These are phyloP conservation scores for Zaprionus camerounensis DNA, from an alignment of 1,140 invertebrate genomes.

Conservation along the genomic window DNA sequence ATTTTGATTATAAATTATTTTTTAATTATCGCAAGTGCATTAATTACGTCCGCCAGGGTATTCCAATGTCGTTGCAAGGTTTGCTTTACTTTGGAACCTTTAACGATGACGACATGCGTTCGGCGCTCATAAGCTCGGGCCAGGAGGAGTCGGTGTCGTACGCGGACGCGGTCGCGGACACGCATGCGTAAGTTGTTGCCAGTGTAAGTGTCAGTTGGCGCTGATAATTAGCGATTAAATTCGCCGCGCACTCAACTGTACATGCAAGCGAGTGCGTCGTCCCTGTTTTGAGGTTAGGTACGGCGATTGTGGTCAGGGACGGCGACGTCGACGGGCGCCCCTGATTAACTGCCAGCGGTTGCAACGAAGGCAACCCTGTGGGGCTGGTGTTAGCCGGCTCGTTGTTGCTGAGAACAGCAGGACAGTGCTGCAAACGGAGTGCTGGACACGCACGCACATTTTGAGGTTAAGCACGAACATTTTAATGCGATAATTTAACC, in stretches of 20 bases:
- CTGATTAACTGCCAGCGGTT: slow-evolving; percentile 77
- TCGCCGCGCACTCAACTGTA: slow-evolving; percentile 60
- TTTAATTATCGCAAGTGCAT: neutral
- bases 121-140: slow-evolving; percentile 59
- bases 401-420: slow-evolving; percentile 28
- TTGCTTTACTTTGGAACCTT: slow-evolving; percentile 20
- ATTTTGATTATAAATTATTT: too few species aligned
- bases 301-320: slow-evolving; percentile 41
- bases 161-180: slow-evolving; percentile 67
- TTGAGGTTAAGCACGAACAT: slow-evolving; percentile 83
- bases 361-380: slow-evolving; percentile 30
- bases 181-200: slow-evolving; percentile 78
- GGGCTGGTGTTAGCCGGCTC: slow-evolving; percentile 5
- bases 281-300: slow-evolving; percentile 45
- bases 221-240: slow-evolving; percentile 80
- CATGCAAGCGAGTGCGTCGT: slow-evolving; percentile 10
- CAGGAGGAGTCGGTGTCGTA: slow-evolving; percentile 31
- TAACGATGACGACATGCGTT: slow-evolving; percentile 67
- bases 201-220: slow-evolving; percentile 76
- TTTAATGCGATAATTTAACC: slow-evolving; percentile 84
- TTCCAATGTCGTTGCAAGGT: neutral
- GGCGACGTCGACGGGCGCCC: slow-evolving; percentile 48
- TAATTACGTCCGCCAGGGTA: neutral
- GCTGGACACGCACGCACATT: slow-evolving; percentile 73
- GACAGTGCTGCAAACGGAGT: neutral